Base-by-base conservation (phyloP, 1,140 invertebrate genomes). In the Hermatobates lingyangjiaoensis region DNA sequence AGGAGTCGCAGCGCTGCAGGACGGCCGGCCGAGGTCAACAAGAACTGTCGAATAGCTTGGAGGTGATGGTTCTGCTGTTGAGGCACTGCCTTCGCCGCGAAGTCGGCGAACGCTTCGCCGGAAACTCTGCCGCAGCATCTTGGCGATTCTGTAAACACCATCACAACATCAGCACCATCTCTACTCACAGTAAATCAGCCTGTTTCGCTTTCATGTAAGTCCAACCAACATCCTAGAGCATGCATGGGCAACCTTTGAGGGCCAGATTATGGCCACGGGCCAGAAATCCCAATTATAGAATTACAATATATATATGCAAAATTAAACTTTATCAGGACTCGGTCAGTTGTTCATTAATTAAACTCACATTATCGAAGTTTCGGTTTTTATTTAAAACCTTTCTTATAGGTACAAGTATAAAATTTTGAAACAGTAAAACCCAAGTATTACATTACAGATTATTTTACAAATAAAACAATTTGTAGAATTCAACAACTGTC, bases 41-140 rank as follows among this genome's bases (percentile, higher is more conserved):
- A 79, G 62, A 1, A 80, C 76, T 0, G 74, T 69, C 20, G 73
- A 71, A 51, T 80, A 80, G 57, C 77, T 74, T 0, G 77, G 76
- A 0, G 76, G 76, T 0, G 76, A 74, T 1, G 68, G 69, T 39
- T 55, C 60, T 3, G 58, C 55, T 4, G 58, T 58, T 26, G 56
- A 61, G 18, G 62, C 60, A 52, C 71, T 70, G 1, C 71, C 69
- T 2, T 74, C 54, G 4, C 67, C 70, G 47, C 68, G 71, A 28
- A 81, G 67, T 44, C 83, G 72, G 34, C 85, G 69, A 39, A 88
- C 79, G 61, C 84, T 88, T 28, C 83, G 67, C n/a, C 85, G 64
- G 26, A 89, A 74, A 59, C 83, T 87, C 59, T 83, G 79, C 1
- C 85, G 70, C 27, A 89, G 61, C 55, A 87, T 68, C 57, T 87